These are phyloP conservation scores for Mimumesa dahlbomi DNA, from an alignment of 2,888 invertebrate species.

Conservation along the genomic window DNA sequence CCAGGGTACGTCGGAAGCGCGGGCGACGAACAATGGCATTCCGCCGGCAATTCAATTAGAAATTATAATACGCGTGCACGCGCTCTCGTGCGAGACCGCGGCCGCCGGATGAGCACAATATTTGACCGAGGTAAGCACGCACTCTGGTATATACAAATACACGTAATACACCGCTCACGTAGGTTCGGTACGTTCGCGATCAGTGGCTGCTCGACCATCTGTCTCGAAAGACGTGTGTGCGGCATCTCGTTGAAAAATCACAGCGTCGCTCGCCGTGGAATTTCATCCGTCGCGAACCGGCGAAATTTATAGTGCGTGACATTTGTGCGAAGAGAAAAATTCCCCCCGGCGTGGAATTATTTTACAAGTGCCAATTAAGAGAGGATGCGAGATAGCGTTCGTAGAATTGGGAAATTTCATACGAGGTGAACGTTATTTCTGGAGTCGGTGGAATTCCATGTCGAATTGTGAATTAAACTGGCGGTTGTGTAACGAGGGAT, in stretches of 20 bases:
- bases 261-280: neutral
- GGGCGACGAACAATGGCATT: constrained; percentile 36
- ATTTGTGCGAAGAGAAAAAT: no score
- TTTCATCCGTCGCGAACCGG: neutral
- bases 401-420: neutral
- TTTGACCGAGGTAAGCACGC: constrained; percentile 37
- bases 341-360: no score
- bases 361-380: no score
- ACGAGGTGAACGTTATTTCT: neutral
- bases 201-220: constrained; percentile 75
- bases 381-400: no score
- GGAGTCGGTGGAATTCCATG: neutral
- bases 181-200: constrained; percentile 59
- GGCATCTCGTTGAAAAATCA: constrained; percentile 22
- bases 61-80: constrained; percentile 43
- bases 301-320: no score
- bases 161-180: constrained; percentile 22
- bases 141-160: constrained; percentile 2
- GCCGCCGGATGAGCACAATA: constrained; percentile 42
- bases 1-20: constrained; percentile 19
- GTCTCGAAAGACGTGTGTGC: constrained; percentile 67
- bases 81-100: constrained; percentile 7
- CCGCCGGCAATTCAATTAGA: constrained; percentile 29
- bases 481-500: constrained; percentile 7
- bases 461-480: constrained; percentile 3